Conservation (phyloP, 1,140 invertebrate genomes). For the Colletes latitarsis region DNA sequence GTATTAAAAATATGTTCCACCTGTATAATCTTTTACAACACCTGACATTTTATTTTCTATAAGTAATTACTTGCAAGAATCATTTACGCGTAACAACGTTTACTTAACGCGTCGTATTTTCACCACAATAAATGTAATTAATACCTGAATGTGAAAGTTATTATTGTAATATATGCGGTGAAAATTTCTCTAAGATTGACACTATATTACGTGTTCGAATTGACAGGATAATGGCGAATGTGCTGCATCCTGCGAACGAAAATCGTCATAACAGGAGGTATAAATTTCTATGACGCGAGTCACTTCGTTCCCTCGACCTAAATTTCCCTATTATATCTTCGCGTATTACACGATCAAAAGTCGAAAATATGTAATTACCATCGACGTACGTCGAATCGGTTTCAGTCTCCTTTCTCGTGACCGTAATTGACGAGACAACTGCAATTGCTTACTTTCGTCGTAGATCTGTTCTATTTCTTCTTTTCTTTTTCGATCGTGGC, state of each 20-base stretch:
- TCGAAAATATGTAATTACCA: constrained; percentile 42
- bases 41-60: not conserved
- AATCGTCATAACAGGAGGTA: not conserved
- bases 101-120: not conserved
- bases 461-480: constrained; percentile 40
- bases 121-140: not conserved
- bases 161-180: constrained; percentile 22
- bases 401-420: constrained; percentile 41
- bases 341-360: not conserved
- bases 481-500: not conserved
- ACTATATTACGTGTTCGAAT: not conserved
- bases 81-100: not conserved
- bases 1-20: too few relatives aligned
- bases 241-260: constrained; percentile 3
- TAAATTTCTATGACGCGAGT: constrained; percentile 5
- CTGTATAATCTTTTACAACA: not conserved
- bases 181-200: constrained; percentile 8
- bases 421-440: constrained; percentile 14
- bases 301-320: not conserved
- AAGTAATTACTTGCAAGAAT: not conserved
- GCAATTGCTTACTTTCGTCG: constrained; percentile 72
- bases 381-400: not conserved
- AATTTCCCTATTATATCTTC: not conserved
- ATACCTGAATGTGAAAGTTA: constrained; percentile 31
- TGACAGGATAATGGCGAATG: constrained; percentile 34